These are phyloP conservation scores for Acromyrmex heyeri DNA, from an alignment of 1,140 invertebrate genomes.

Conservation along the genomic window DNA sequence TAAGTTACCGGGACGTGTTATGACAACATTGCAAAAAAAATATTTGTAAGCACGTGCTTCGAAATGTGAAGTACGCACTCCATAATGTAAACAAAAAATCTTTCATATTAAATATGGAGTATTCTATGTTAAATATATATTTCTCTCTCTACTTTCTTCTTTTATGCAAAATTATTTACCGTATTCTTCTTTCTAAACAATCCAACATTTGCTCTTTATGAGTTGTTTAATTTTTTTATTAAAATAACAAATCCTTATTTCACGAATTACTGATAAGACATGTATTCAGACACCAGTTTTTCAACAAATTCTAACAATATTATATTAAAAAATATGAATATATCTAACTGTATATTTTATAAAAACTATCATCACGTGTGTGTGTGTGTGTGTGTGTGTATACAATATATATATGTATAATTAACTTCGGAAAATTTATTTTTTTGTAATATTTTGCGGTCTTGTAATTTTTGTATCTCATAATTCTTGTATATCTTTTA, in stretches of 20 bases:
- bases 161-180: not conserved
- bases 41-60: not conserved
- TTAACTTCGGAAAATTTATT: too few relatives aligned
- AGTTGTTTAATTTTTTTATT: not conserved
- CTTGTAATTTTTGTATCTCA: too few relatives aligned
- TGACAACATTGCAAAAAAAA: slow-evolving; percentile 15
- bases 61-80: not conserved
- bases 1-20: not conserved
- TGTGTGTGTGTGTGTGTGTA: too few relatives aligned
- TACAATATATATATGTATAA: too few relatives aligned
- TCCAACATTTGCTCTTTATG: not conserved
- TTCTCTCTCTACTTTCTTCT: not conserved
- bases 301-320: not conserved
- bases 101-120: not conserved
- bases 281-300: not conserved
- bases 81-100: slow-evolving; percentile 8
- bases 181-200: not conserved
- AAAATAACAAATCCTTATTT: not conserved
- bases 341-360: not conserved
- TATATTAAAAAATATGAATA: not conserved
- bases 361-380: not conserved
- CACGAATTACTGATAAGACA: not conserved
- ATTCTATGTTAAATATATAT: not conserved
- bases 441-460: too few relatives aligned
- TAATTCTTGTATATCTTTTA: not conserved